These are phyloP conservation scores for Balaeniceps rex DNA, from an alignment of 2,113 vertebrate genomes.

Conservation along the genomic window DNA sequence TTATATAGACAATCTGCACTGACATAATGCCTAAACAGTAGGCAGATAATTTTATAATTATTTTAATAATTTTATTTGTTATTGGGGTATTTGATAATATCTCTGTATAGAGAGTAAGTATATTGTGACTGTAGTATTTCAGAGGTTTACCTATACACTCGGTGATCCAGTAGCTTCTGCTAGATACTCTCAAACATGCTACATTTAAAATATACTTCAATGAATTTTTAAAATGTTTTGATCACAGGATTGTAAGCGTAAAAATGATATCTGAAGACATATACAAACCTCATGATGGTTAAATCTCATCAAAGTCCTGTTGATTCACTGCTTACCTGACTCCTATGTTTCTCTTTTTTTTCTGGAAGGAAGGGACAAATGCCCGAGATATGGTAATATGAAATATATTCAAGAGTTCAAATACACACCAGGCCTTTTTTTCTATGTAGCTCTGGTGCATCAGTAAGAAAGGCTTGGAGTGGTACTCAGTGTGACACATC, in stretches of 20 bases:
- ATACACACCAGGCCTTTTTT: not conserved
- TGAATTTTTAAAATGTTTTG: not conserved
- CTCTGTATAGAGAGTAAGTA: not conserved
- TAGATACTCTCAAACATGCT: not conserved
- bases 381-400: not conserved
- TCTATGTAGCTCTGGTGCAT: rapidly evolving
- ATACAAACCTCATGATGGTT: not conserved
- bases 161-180: not conserved
- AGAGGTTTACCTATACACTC: not conserved
- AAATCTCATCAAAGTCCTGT: not conserved
- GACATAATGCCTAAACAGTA: not conserved
- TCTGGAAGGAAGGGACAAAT: not conserved
- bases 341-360: not conserved
- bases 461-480: not conserved
- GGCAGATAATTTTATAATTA: not conserved
- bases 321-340: not conserved
- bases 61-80: not conserved
- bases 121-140: not conserved
- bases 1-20: not conserved
- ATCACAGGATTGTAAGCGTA: not conserved
- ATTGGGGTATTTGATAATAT: not conserved
- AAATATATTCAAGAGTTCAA: not conserved
- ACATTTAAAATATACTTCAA: not conserved
- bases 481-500: not conserved
- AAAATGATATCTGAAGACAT: not conserved